Base-by-base conservation (phyloP, 2,113 vertebrate species). In the Caranx ignobilis region DNA sequence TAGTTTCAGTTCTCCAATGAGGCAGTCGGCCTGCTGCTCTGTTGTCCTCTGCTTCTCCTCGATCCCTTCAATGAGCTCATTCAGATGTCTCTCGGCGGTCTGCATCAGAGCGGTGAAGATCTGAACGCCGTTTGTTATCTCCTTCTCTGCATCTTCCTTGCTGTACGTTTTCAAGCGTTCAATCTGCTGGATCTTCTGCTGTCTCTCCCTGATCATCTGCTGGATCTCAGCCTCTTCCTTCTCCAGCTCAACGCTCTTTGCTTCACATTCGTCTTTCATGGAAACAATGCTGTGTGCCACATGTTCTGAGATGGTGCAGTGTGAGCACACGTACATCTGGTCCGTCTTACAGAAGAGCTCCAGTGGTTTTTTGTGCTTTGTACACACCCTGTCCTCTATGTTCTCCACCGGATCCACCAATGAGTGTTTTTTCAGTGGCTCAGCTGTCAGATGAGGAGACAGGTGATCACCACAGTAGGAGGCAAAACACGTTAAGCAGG, bases 331-430 rank as follows among this genome's bases (percentile, higher is more conserved):
- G 1, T 94, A 95, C 0, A 82, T 88, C 79, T 95, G 93, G 56
- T 96, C 95, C 64, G 91, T 95, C 88, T 94, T 94, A 48, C 95
- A 96, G 89, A 94, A 96, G 3, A 96, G 90, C 85, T 96, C 95
- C 91, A 95, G 87, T 6, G 95, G 91, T 65, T 94, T 74, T 41
- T 95, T 85, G 16, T 96, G 95, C 31, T 92, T 93, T 0, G 83
- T 87, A 37, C 95, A 96, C 92, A 95, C 95, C 65, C 94, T 83
- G 75, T 95, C 94, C 82, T 91, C 90, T 84, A 95, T 93, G 86
- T 95, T 95, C 4, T 81, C 89, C 0, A 95, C 94, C 0, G 95
- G 95, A 61, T 94, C 89, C 0, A 95, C 66, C 15, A 81, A 59
- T 7, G 10, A 18, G 10, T 81, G 79, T 16, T 34, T 63, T 48